These are phyloP conservation scores for Drosophila grimshawi DNA, from an alignment of 1,140 invertebrate species.

Conservation along the genomic window DNA sequence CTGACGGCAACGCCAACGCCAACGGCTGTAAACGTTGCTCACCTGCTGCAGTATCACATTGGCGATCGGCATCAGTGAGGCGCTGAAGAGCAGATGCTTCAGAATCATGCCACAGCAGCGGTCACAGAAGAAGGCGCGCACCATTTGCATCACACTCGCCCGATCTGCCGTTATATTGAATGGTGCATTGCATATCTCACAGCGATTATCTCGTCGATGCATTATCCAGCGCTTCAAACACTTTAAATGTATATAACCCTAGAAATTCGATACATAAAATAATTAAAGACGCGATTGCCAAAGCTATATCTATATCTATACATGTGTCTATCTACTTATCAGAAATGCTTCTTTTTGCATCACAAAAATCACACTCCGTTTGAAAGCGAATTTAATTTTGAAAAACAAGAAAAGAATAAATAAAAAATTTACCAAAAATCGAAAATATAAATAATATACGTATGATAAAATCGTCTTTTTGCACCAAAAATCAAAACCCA, in stretches of 20 bases:
- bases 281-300: too few relatives aligned
- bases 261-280: neutral
- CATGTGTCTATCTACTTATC: too few relatives aligned
- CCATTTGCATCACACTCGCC: conserved; percentile 66
- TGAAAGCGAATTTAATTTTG: too few relatives aligned
- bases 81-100: conserved; percentile 70
- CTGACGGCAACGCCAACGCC: neutral
- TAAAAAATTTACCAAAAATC: too few relatives aligned
- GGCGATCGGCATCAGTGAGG: conserved; percentile 70
- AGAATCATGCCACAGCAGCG: conserved; percentile 71
- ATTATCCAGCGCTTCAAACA: conserved; percentile 79
- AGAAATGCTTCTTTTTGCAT: too few relatives aligned
- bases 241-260: conserved; percentile 76
- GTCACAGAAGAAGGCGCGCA: conserved; percentile 65
- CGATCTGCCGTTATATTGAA: conserved; percentile 67
- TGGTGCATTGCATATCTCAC: conserved; percentile 65
- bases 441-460: too few relatives aligned
- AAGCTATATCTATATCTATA: too few relatives aligned
- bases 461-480: too few relatives aligned
- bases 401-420: too few relatives aligned
- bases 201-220: conserved; percentile 72
- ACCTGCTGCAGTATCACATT: conserved; percentile 79
- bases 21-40: conserved; percentile 29
- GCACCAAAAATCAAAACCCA: too few relatives aligned
- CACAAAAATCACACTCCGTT: too few relatives aligned